These are phyloP conservation scores for Tetramorium simillimum DNA, from an alignment of 1,140 invertebrate genomes.

Conservation along the genomic window DNA sequence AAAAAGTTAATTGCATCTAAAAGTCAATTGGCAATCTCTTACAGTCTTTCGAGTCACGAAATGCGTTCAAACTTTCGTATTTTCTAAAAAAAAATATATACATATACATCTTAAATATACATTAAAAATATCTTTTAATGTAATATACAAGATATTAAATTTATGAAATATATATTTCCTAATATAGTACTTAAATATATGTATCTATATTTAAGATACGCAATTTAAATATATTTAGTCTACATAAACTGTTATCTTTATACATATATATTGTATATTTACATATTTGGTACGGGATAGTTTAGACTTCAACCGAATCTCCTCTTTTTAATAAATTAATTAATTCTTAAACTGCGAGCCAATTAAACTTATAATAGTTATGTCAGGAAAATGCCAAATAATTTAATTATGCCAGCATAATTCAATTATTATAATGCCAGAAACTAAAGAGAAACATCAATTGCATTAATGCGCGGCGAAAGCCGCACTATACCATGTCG, in stretches of 20 bases:
- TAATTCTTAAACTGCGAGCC: background rate
- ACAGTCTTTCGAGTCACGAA: background rate
- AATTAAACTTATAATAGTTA: background rate
- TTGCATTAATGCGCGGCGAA: background rate
- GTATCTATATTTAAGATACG: background rate
- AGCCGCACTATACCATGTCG: no score
- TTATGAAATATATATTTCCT: no score
- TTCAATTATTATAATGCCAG: no score
- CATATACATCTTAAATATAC: background rate
- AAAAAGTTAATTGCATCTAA: background rate
- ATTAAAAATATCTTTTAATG: no score
- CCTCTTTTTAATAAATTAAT: slow-evolving; percentile 4
- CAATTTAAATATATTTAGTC: background rate
- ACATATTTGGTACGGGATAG: background rate
- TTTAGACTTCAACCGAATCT: background rate
- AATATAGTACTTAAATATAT: background rate
- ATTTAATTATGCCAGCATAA: slow-evolving; percentile 8
- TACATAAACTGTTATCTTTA: background rate
- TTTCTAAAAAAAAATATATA: background rate
- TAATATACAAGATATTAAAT: no score
- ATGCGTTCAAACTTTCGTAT: background rate
- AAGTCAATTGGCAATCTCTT: background rate
- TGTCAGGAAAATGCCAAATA: background rate
- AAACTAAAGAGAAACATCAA: slow-evolving; percentile 11
- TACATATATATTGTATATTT: background rate